Percentiles rank a stretch among this genome's conserved stretches.
phyloP scores from a whole-genome alignment of 2,797 vertebrate genomes.

The Pempheris klunzingeri region DNA sequence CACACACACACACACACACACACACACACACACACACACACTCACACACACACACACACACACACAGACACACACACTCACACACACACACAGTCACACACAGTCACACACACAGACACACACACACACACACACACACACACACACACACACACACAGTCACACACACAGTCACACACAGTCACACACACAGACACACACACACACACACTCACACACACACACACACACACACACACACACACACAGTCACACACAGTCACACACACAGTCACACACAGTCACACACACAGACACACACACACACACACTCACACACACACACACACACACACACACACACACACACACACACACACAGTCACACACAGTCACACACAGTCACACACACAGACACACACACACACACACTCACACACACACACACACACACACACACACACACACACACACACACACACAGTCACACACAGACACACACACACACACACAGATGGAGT shows the following conservation, averaged over 20 bases:
- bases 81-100: background rate
- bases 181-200: conserved; percentile 18
- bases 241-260: background rate
- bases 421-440: conserved; percentile 14
- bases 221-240: conserved; percentile 22
- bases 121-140: conserved; percentile 26
- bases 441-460: conserved; percentile 10
- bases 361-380: too few species aligned
- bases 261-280: too few species aligned
- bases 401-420: conserved; percentile 22
- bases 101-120: conserved; percentile 8
- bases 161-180: conserved; percentile 31
- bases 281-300: too few species aligned
- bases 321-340: conserved; percentile 16
- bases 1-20: conserved; percentile 3
- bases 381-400: background rate
- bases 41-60: conserved; percentile 11
- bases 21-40: conserved; percentile 18
- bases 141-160: background rate
- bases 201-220: conserved; percentile 3
- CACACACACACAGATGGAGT: conserved; percentile 53
- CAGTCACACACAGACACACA: background rate
- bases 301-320: too few species aligned
- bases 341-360: conserved; percentile 12
- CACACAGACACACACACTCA: conserved; percentile 13